A percentile compares a stretch with the other conserved stretches of the same genome.
phyloP scores from a whole-genome alignment of 2,888 invertebrate species.

The Hemaris fuciformis region DNA sequence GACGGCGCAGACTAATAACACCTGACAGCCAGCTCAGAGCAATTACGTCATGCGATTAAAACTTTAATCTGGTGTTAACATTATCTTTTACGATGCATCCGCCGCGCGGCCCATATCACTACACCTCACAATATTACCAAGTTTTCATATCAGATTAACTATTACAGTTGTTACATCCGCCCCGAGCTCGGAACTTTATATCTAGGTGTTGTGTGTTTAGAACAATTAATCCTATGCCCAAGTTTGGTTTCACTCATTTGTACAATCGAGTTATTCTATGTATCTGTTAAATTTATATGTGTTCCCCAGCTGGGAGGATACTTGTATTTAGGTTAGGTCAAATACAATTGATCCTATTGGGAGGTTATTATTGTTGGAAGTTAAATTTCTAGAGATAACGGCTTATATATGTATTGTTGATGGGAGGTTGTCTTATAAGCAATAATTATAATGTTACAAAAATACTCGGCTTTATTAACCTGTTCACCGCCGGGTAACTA shows the following conservation, averaged over 20 bases:
- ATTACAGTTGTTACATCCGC: slow-evolving; percentile 10
- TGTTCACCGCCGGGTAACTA: too few species aligned
- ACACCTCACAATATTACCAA: slow-evolving; percentile 9
- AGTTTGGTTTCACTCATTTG: neutral
- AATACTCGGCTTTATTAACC: too few species aligned
- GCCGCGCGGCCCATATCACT: neutral
- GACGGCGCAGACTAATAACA: neutral
- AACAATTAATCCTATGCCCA: neutral
- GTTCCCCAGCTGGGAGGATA: neutral
- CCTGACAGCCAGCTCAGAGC: neutral
- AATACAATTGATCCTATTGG: neutral
- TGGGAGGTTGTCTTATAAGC: too few species aligned
- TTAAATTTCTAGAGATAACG: neutral
- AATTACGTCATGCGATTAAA: slow-evolving; percentile 9
- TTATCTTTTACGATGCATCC: slow-evolving; percentile 16
- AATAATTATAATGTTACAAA: too few species aligned
- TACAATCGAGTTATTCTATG: neutral
- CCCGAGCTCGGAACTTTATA: neutral
- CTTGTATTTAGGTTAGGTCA: neutral
- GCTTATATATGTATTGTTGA: neutral
- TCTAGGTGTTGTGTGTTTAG: slow-evolving; percentile 2
- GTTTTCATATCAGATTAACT: slow-evolving; percentile 14
- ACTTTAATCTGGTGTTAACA: slow-evolving; percentile 15
- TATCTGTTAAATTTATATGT: neutral
- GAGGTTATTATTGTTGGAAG: neutral